Evolutionary conservation across 2,888 invertebrate species (phyloP).

Genomic region (Cheilosia grossa): DNA sequence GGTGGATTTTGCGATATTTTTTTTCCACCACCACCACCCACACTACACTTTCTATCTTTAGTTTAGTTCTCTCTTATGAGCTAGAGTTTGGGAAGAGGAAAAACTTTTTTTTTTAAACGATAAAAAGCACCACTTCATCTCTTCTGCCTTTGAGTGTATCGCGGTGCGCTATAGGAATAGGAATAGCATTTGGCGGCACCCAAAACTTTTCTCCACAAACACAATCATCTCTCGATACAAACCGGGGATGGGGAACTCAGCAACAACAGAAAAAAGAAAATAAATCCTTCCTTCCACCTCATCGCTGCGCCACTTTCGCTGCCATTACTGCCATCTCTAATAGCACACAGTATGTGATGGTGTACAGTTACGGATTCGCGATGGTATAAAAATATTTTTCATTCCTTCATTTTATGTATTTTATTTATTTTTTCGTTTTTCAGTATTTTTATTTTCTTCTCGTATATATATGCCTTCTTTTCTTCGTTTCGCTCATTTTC

Average conservation of each 20-base stretch:
- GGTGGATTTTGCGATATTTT: slow-evolving; percentile 50
- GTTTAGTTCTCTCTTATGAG: slow-evolving; percentile 66
- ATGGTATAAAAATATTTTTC: slow-evolving; percentile 74
- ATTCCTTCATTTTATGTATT: slow-evolving; percentile 73
- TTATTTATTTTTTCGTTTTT: slow-evolving; percentile 51
- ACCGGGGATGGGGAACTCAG: too few relatives aligned
- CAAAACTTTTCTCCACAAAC: slow-evolving; percentile 65
- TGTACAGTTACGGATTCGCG: slow-evolving; percentile 74
- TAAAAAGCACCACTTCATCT: slow-evolving; percentile 66
- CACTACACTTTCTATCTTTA: slow-evolving; percentile 63
- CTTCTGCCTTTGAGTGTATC: slow-evolving; percentile 43
- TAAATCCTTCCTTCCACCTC: slow-evolving; percentile 72
- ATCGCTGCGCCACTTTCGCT: slow-evolving; percentile 72
- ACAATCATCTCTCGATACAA: slow-evolving; percentile 66
- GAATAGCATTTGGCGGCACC: slow-evolving; percentile 65
- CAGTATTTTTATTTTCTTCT: slow-evolving; percentile 21
- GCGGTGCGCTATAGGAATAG: slow-evolving; percentile 46
- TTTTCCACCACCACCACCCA: neutral
- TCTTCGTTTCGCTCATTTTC: slow-evolving; percentile 49
- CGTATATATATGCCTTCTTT: slow-evolving; percentile 40
- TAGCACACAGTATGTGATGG: slow-evolving; percentile 72
- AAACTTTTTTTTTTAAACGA: slow-evolving; percentile 52
- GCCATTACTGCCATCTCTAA: slow-evolving; percentile 74
- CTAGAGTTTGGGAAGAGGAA: slow-evolving; percentile 47
- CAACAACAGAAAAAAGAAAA: slow-evolving; percentile 30